Evolutionary conservation across 2,888 invertebrate species (phyloP).

Genomic region (Amphipyra tragopoginis): DNA sequence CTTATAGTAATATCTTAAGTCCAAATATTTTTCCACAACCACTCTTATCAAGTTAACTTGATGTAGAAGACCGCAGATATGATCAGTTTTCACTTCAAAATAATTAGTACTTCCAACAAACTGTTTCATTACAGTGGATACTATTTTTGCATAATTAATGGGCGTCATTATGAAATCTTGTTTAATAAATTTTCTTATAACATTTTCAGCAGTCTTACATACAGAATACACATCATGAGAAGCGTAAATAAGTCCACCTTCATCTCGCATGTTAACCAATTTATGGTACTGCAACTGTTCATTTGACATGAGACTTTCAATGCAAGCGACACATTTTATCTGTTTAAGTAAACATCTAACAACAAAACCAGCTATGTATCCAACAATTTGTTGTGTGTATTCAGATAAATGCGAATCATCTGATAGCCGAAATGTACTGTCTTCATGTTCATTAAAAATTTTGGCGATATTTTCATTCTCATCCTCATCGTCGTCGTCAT

Average conservation of each 20-base stretch:
- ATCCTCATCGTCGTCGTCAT: slow-evolving; percentile 26
- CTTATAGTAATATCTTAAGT: slow-evolving; percentile 31
- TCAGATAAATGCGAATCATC: slow-evolving; percentile 22
- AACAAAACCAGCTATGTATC: slow-evolving; percentile 35
- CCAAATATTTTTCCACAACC: slow-evolving; percentile 40
- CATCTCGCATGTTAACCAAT: slow-evolving; percentile 15
- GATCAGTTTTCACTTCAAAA: too few relatives aligned
- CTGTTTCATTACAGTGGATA: slow-evolving; percentile 3
- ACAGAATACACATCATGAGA: slow-evolving; percentile 36
- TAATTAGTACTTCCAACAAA: slow-evolving; percentile 15
- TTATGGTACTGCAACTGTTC: slow-evolving; percentile 5
- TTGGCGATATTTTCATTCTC: slow-evolving; percentile 11
- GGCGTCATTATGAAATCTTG: slow-evolving; percentile 28
- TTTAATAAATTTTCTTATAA: slow-evolving; percentile 28
- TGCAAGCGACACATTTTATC: slow-evolving; percentile 11
- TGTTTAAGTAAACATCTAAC: slow-evolving; percentile 11
- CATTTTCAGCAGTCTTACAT: slow-evolving; percentile 34
- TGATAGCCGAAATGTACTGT: slow-evolving; percentile 5
- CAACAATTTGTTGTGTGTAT: slow-evolving; percentile 20
- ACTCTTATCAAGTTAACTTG: too few relatives aligned
- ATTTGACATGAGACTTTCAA: slow-evolving; percentile 9
- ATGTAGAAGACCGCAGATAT: slow-evolving; percentile 19
- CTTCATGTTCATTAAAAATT: neutral
- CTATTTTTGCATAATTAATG: slow-evolving; percentile 7
- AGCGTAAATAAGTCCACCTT: slow-evolving; percentile 36